These are phyloP conservation scores for Actinernus sp. DNA, from an alignment of 92 coral and sea anemone species.

Conservation along the genomic window DNA sequence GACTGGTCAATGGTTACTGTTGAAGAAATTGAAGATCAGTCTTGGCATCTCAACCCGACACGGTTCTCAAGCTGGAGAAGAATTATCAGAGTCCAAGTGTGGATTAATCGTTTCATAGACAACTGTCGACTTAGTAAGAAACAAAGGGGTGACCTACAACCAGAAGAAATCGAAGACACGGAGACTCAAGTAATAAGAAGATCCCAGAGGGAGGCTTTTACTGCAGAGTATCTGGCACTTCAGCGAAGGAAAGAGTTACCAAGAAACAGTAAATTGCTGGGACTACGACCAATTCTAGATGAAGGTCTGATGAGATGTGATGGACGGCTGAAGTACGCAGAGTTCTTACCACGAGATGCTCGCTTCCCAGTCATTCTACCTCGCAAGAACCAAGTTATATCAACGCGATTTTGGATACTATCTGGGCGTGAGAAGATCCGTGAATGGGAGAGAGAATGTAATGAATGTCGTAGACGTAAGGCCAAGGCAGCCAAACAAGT, in stretches of 20 bases:
- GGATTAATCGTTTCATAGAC: slow-evolving; percentile 41
- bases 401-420: slow-evolving; percentile 50
- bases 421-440: slow-evolving; percentile 66
- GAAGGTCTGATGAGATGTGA: slow-evolving; percentile 48
- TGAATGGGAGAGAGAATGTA: slow-evolving; percentile 49
- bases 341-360: slow-evolving; percentile 45
- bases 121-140: slow-evolving; percentile 24
- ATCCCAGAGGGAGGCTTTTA: slow-evolving; percentile 57
- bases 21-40: too few relatives aligned
- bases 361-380: slow-evolving; percentile 53
- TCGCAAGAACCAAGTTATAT: too few relatives aligned
- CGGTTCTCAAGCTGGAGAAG: slow-evolving; percentile 47
- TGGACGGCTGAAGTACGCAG: slow-evolving; percentile 50
- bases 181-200: slow-evolving; percentile 47
- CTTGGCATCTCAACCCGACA: slow-evolving; percentile 57
- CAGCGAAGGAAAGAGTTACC: slow-evolving; percentile 27
- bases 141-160: slow-evolving; percentile 37
- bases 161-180: slow-evolving; percentile 43
- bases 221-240: slow-evolving; percentile 41
- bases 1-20: too few relatives aligned
- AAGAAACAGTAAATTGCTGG: slow-evolving; percentile 19
- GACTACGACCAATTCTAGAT: slow-evolving; percentile 38
- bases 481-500: slow-evolving; percentile 57
- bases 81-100: slow-evolving; percentile 19
- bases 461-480: slow-evolving; percentile 27